Percentiles rank a stretch among this genome's conserved stretches.
Evolutionary conservation across 1,140 invertebrate species (phyloP).

Genomic region (Bombus pascuorum): DNA sequence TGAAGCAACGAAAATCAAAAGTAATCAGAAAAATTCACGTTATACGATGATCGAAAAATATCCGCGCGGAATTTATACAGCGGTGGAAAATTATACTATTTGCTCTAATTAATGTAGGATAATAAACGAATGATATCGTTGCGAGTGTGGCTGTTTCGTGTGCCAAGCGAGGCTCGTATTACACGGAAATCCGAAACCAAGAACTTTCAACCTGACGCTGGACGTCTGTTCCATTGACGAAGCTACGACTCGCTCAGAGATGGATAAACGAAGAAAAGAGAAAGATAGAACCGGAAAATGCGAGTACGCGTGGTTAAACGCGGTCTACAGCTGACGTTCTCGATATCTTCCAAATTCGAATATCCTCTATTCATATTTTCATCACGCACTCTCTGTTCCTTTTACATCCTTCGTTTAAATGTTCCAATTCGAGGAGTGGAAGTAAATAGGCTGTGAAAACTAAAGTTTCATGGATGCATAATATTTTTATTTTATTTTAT

Average conservation of each 20-base stretch:
- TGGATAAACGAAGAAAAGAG: constrained; percentile 24
- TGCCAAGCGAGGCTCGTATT: constrained; percentile 15
- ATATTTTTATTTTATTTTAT: no score
- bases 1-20: background rate
- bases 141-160: background rate
- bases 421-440: no score
- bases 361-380: background rate
- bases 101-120: background rate
- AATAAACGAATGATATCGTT: background rate
- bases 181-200: constrained; percentile 44
- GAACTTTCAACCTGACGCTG: constrained; percentile 34
- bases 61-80: background rate
- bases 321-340: constrained; percentile 36
- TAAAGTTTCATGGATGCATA: no score
- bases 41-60: background rate
- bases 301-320: constrained; percentile 30
- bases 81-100: background rate
- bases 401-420: background rate
- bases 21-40: background rate
- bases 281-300: constrained; percentile 36
- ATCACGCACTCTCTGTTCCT: background rate
- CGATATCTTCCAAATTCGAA: constrained; percentile 14
- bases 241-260: background rate
- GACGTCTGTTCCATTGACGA: constrained; percentile 33
- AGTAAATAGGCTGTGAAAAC: no score